phyloP scores from a whole-genome alignment of 2,888 invertebrate species.

The Rosalia funebris region DNA sequence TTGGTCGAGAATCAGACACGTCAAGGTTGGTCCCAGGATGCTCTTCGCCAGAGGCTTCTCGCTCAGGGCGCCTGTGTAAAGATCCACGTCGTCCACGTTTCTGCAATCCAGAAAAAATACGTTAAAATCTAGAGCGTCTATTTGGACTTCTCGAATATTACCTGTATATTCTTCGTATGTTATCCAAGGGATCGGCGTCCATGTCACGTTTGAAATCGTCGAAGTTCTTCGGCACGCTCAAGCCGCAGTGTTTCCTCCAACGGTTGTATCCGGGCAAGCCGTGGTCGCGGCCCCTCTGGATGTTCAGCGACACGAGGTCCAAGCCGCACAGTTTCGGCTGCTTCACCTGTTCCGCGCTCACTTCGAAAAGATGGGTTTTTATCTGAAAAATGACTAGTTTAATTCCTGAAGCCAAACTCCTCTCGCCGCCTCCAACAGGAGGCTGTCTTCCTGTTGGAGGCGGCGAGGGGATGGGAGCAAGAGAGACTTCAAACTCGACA shows the following conservation, averaged over 20 bases:
- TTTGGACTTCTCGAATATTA: too few species aligned
- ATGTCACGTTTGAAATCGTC: conserved; percentile 73
- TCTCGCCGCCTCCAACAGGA: too few species aligned
- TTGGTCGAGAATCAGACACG: conserved; percentile 86
- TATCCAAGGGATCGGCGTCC: conserved; percentile 71
- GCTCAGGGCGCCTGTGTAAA: conserved; percentile 88
- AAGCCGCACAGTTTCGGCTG: conserved; percentile 72
- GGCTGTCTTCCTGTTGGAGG: too few species aligned
- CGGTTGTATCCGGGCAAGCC: conserved; percentile 82
- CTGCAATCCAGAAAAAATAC: conserved; percentile 60
- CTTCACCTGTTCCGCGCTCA: conserved; percentile 47
- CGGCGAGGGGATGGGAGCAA: too few species aligned
- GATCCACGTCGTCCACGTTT: conserved; percentile 83
- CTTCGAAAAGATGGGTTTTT: conserved; percentile 76
- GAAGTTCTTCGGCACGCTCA: conserved; percentile 72
- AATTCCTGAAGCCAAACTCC: too few species aligned
- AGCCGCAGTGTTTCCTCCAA: conserved; percentile 81
- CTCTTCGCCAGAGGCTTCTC: conserved; percentile 78
- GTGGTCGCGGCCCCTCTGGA: conserved; percentile 90
- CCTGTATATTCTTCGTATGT: conserved; percentile 75
- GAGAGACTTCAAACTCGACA: too few species aligned
- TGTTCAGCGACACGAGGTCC: conserved; percentile 87
- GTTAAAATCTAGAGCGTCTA: too few species aligned
- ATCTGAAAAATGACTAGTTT: conserved; percentile 72
- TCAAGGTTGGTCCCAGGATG: conserved; percentile 85